Percentiles rank a stretch among this genome's conserved stretches.
phyloP scores from a whole-genome alignment of 2,888 invertebrate species.

The Dioctria linearis region DNA sequence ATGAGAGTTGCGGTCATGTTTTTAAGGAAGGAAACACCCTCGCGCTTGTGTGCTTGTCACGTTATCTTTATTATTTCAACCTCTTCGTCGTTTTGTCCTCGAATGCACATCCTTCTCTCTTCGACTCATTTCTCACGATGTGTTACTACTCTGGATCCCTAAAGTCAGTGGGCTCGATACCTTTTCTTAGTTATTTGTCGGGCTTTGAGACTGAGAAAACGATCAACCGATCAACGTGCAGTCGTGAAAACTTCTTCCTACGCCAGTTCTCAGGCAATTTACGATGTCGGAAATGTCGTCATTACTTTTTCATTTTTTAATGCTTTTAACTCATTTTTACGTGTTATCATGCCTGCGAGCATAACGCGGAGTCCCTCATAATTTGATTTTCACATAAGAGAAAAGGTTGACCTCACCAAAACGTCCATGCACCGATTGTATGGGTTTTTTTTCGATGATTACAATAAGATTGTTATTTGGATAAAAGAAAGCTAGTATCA shows the following conservation, averaged over 20 bases:
- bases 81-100: conserved; percentile 40
- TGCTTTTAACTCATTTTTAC: conserved; percentile 28
- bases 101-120: conserved; percentile 46
- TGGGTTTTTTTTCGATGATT: conserved; percentile 4
- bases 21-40: conserved; percentile 37
- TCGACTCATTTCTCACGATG: conserved; percentile 33
- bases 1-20: conserved; percentile 12
- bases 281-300: conserved; percentile 58
- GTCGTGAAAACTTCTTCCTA: conserved; percentile 59
- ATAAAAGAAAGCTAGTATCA: conserved; percentile 16
- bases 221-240: conserved; percentile 47
- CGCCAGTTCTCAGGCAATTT: conserved; percentile 59
- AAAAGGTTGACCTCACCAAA: conserved; percentile 25
- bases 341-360: conserved; percentile 44
- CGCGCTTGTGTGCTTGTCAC: conserved; percentile 47
- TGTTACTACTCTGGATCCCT: conserved; percentile 22
- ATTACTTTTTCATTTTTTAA: conserved; percentile 54
- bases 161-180: conserved; percentile 19
- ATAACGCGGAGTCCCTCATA: conserved; percentile 22
- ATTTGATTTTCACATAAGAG: conserved; percentile 31
- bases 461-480: conserved; percentile 23
- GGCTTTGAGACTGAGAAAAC: conserved; percentile 39
- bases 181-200: conserved; percentile 31
- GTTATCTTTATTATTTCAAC: conserved; percentile 51
- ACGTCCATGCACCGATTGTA: conserved; percentile 10